These are phyloP conservation scores for Tetanocera ferruginea DNA, from an alignment of 2,888 invertebrate species.

Conservation along the genomic window DNA sequence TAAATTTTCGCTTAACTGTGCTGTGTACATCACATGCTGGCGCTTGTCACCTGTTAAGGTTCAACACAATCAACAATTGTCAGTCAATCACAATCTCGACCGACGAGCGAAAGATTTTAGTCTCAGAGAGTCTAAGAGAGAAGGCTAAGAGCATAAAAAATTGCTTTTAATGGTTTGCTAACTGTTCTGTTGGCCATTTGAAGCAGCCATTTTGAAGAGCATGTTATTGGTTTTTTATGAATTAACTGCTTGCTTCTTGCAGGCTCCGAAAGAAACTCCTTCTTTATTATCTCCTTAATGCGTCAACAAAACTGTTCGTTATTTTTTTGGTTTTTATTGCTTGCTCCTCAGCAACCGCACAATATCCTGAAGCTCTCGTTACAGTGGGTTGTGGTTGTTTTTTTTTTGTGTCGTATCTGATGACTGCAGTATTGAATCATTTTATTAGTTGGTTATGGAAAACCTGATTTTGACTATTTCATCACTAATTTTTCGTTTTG, in stretches of 20 bases:
- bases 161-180: slow-evolving; percentile 1
- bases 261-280: neutral
- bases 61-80: neutral
- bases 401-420: no score
- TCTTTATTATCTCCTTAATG: neutral
- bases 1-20: neutral
- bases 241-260: neutral
- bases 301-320: neutral
- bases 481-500: no score
- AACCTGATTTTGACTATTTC: no score
- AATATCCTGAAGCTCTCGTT: no score
- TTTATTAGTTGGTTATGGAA: no score
- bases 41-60: neutral
- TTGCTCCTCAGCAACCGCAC: no score
- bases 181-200: slow-evolving; percentile 1
- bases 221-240: neutral
- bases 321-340: neutral
- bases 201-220: slow-evolving; percentile 6
- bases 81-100: neutral
- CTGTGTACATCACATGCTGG: no score
- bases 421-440: no score
- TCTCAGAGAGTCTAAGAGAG: no score
- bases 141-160: no score
- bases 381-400: no score
- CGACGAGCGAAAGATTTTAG: neutral